Percentiles rank a stretch among this genome's conserved stretches.
These are phyloP conservation scores for Caenorhabditis becei DNA, from an alignment of 2,888 invertebrate species.

Conservation along the genomic window DNA sequence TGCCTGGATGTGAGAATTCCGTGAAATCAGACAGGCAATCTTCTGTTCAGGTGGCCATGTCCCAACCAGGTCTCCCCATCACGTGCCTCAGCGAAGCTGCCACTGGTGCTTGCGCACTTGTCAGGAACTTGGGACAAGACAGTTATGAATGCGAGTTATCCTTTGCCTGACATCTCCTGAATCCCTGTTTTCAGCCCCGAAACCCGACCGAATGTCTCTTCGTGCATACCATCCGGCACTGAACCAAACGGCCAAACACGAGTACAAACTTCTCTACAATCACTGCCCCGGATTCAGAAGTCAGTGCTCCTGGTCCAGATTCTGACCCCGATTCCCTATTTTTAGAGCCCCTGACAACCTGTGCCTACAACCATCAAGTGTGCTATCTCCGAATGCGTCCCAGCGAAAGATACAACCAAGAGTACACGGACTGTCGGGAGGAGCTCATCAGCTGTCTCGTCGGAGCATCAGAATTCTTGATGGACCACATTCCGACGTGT, in stretches of 20 bases:
- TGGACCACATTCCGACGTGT: conserved; percentile 1
- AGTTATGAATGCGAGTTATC: background rate
- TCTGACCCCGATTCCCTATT: background rate
- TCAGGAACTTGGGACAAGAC: conserved; percentile 5
- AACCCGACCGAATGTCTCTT: background rate
- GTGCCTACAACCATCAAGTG: conserved; percentile 42
- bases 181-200: background rate
- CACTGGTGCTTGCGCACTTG: conserved; percentile 8
- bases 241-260: conserved; percentile 18
- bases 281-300: conserved; percentile 21
- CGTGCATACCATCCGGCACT: conserved; percentile 27
- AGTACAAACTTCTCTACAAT: conserved; percentile 6
- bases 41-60: too few species aligned
- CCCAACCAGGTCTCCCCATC: background rate
- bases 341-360: conserved; percentile 26
- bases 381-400: conserved; percentile 28
- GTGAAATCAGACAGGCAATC: too few species aligned
- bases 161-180: background rate
- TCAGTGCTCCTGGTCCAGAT: background rate
- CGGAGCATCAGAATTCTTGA: background rate
- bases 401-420: conserved; percentile 1
- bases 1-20: conserved; percentile 6
- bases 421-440: conserved; percentile 25
- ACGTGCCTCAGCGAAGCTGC: too few species aligned
- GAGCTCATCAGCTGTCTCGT: conserved; percentile 14